These are phyloP conservation scores for Lapara coniferarum DNA, from an alignment of 2,888 invertebrate species.

Conservation along the genomic window DNA sequence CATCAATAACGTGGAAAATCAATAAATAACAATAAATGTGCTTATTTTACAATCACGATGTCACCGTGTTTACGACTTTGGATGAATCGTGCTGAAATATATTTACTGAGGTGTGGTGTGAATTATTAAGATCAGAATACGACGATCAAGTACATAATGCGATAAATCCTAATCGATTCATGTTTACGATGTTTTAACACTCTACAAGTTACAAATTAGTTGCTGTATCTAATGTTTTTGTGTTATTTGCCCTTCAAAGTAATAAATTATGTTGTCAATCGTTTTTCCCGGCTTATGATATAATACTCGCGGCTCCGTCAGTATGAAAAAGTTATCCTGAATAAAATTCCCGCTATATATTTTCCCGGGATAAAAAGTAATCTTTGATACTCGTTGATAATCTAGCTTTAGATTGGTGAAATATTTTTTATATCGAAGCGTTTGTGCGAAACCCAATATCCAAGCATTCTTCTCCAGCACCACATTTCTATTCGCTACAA, in stretches of 20 bases:
- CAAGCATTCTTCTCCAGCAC: too few relatives aligned
- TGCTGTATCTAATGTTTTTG: constrained; percentile 5
- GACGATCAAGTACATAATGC: constrained; percentile 33
- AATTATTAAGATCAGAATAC: constrained; percentile 47
- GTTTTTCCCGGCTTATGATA: too few relatives aligned
- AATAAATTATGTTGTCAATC: background rate
- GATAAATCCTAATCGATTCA: constrained; percentile 18
- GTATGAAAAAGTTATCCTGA: too few relatives aligned
- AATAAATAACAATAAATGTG: constrained; percentile 49
- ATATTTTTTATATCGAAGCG: too few relatives aligned
- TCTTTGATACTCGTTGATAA: too few relatives aligned
- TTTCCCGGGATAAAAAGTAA: too few relatives aligned
- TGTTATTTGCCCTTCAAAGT: constrained; percentile 13
- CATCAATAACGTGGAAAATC: constrained; percentile 38
- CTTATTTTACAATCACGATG: constrained; percentile 73
- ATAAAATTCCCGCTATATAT: too few relatives aligned
- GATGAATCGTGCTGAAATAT: constrained; percentile 60
- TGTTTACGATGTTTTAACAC: constrained; percentile 19
- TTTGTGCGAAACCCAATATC: too few relatives aligned
- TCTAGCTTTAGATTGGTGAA: too few relatives aligned
- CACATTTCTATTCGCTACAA: too few relatives aligned
- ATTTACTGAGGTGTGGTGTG: constrained; percentile 61
- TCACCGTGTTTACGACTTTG: constrained; percentile 57
- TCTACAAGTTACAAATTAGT: background rate
- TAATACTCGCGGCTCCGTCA: too few relatives aligned